Evolutionary conservation across 2,888 invertebrate genomes (phyloP).

Genomic region (Meliscaeva auricollis): DNA sequence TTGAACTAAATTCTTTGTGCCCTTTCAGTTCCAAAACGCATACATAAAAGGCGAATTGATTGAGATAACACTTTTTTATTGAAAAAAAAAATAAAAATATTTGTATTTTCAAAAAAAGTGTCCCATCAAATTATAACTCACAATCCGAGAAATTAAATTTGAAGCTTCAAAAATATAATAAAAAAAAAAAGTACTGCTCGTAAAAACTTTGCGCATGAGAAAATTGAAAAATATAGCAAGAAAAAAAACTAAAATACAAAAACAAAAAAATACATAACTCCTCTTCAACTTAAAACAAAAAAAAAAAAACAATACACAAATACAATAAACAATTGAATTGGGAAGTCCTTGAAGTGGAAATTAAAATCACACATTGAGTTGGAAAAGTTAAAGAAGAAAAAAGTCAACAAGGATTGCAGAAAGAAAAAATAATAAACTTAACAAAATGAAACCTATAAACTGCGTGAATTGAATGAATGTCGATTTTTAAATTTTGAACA

Average conservation of each 20-base stretch:
- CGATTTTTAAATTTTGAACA: slow-evolving; percentile 26
- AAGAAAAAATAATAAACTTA: slow-evolving; percentile 16
- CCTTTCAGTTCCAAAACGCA: too few species aligned
- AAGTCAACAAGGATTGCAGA: background rate
- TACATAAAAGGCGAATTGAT: too few species aligned
- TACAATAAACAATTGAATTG: slow-evolving; percentile 1
- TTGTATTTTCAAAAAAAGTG: slow-evolving; percentile 6
- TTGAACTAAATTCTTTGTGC: too few species aligned
- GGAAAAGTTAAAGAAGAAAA: slow-evolving; percentile 24
- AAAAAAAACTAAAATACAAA: slow-evolving; percentile 2
- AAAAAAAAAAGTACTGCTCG: slow-evolving; percentile 16
- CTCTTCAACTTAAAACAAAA: slow-evolving; percentile 18
- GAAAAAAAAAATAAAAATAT: background rate
- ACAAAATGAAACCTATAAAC: slow-evolving; percentile 66
- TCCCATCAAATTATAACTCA: background rate
- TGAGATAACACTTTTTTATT: too few species aligned
- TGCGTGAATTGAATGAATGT: slow-evolving; percentile 69
- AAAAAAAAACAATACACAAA: too few species aligned
- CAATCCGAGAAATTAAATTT: too few species aligned
- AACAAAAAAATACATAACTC: background rate
- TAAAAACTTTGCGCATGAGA: slow-evolving; percentile 45
- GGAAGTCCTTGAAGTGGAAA: slow-evolving; percentile 49
- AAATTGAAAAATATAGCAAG: too few species aligned
- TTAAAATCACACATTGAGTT: slow-evolving; percentile 5
- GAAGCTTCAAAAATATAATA: slow-evolving; percentile 25